Evolutionary conservation across 2,888 invertebrate genomes (phyloP).

Genomic region (Pocota personata): DNA sequence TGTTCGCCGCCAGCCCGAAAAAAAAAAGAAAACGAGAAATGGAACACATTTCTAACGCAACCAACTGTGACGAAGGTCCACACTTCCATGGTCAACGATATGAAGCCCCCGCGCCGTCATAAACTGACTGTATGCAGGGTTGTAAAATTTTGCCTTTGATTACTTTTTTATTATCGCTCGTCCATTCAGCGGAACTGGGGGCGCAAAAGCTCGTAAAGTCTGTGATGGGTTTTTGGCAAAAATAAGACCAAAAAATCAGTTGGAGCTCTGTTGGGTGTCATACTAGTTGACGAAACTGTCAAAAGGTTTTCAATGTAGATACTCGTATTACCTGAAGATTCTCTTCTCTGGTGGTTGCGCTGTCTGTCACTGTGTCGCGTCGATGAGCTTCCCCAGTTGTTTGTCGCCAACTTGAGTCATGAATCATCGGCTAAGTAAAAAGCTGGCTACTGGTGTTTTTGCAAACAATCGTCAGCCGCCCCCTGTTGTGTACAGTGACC

Average conservation of each 20-base stretch:
- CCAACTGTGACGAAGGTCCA: conserved; percentile 67
- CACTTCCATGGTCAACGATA: conserved; percentile 28
- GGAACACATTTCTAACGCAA: conserved; percentile 57
- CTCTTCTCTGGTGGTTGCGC: neutral
- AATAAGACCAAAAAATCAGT: neutral
- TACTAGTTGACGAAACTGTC: conserved; percentile 42
- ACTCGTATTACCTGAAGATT: conserved; percentile 3
- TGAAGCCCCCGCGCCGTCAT: conserved; percentile 32
- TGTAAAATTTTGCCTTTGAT: conserved; percentile 68
- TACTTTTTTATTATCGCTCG: conserved; percentile 63
- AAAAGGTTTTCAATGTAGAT: no score
- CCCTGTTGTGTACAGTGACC: conserved; percentile 25
- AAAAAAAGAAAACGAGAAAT: conserved; percentile 23
- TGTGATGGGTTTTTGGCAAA: conserved; percentile 45
- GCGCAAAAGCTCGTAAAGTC: conserved; percentile 66
- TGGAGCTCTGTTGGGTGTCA: conserved; percentile 10
- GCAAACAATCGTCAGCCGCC: neutral
- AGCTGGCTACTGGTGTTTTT: conserved; percentile 42
- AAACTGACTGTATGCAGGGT: conserved; percentile 40
- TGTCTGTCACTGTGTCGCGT: conserved; percentile 2
- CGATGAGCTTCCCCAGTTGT: neutral
- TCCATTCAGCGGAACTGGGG: conserved; percentile 34
- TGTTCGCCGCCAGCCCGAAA: conserved; percentile 19
- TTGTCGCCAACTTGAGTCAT: conserved; percentile 48
- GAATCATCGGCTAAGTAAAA: conserved; percentile 64